These are phyloP conservation scores for Triplophysa siluroides DNA, from an alignment of 2,113 vertebrate genomes.

Conservation along the genomic window DNA sequence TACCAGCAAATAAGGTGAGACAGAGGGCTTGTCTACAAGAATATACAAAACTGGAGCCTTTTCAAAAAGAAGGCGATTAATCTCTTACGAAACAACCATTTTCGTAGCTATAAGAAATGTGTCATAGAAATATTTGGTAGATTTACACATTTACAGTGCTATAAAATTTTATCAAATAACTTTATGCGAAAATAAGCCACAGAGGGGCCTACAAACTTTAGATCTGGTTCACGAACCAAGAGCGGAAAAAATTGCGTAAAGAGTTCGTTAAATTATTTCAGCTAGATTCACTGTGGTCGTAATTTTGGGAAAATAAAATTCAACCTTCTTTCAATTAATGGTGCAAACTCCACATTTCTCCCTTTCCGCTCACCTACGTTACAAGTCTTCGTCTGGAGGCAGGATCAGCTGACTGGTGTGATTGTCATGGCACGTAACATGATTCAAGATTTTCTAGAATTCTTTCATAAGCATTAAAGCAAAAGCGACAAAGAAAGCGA, in stretches of 20 bases:
- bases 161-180: constrained; percentile 5
- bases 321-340: background rate
- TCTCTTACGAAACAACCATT: background rate
- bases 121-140: constrained; percentile 25
- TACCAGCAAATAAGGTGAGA: background rate
- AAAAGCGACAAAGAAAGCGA: background rate
- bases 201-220: background rate
- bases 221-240: background rate
- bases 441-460: background rate
- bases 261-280: background rate
- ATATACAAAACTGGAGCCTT: background rate
- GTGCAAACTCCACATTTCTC: background rate
- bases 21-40: background rate
- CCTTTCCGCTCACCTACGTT: background rate
- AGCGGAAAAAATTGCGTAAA: background rate
- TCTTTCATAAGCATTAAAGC: background rate
- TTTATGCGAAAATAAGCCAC: constrained; percentile 35
- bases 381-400: background rate
- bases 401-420: background rate
- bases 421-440: constrained; percentile 4
- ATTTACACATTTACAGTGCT: constrained; percentile 39
- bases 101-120: constrained; percentile 31
- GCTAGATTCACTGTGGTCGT: background rate
- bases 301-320: background rate
- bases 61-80: constrained; percentile 5